phyloP scores from a whole-genome alignment of 2,797 vertebrate genomes.

The Xiphorhynchus erythropygius region DNA sequence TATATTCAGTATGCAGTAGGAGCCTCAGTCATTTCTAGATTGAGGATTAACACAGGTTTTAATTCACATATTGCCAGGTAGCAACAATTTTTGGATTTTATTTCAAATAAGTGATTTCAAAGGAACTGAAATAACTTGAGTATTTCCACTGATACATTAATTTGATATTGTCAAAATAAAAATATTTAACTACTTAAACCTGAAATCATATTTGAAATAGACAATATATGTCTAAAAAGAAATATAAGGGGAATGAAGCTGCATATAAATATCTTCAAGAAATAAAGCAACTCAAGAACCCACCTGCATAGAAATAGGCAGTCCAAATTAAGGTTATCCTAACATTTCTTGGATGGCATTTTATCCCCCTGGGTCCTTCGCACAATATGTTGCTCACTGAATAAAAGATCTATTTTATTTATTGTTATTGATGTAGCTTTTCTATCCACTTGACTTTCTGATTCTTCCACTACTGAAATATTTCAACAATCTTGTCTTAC shows the following conservation, averaged over 20 bases:
- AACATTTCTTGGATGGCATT: not conserved
- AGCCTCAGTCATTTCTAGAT: not conserved
- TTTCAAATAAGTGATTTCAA: not conserved
- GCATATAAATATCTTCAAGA: not conserved
- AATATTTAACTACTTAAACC: not conserved
- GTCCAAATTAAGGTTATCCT: not conserved
- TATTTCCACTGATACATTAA: not conserved
- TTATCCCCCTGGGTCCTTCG: rapidly evolving
- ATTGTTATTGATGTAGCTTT: not conserved
- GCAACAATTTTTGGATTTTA: not conserved
- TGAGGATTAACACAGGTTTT: rapidly evolving
- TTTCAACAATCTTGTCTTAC: not conserved
- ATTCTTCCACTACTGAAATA: not conserved
- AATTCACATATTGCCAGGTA: not conserved
- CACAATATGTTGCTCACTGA: not conserved
- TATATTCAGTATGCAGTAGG: not conserved
- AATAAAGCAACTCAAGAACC: not conserved
- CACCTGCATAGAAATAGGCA: not conserved
- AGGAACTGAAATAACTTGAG: not conserved
- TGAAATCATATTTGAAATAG: not conserved
- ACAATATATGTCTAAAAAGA: not conserved
- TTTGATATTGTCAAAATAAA: not conserved
- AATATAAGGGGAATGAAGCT: not conserved
- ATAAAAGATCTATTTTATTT: not conserved
- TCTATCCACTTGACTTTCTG: not conserved